Base-by-base conservation (phyloP, 2,113 vertebrate genomes). In the Nibea albiflora region DNA sequence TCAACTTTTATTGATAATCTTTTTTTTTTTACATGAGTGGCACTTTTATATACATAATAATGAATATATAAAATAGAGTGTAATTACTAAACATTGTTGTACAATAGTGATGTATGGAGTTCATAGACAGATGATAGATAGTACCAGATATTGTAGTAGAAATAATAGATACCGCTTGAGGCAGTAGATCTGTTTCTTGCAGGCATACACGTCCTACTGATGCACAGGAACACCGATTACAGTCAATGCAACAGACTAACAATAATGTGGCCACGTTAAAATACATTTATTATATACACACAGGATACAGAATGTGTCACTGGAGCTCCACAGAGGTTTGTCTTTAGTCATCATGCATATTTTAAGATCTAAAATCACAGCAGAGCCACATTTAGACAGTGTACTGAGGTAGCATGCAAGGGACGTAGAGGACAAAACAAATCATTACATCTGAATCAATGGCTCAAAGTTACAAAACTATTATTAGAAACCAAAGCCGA, bases 321-420 rank as follows among this genome's bases (percentile, higher is more conserved):
- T 68, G 54, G 62, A 87, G 77, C 63, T 83, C 78, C 3, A 15
- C 5, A 67, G 70, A 86, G 83, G 73, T 84, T 80, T 19, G 62
- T 67, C 54, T 47, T 71, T 63, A 76, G 66, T 67, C 63, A 42
- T 75, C 90, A 93, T 92, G 92, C 90, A 89, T 87, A 86, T 81
- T 85, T 80, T 66, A 7, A 76, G 42, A 69, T 76, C 56, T 60
- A 44, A 83, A 80, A 26, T 75, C 58, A 79, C 65, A 76, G 57
- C 68, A 47, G 83, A 82, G 44, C 42, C 75, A 84, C 62, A 77
- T 75, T 76, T 76, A 68, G 20, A 82, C 68, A 56, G 66, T 81
- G 76, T 16, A 81, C 81, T 85, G 92, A 93, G 88, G 91, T 90
- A 90, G 85, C 92, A 93, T 93, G 92, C 93, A 81, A 77, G 66